Base-by-base conservation (phyloP, 1,140 invertebrate genomes). In the Stegodyphus dumicola region DNA sequence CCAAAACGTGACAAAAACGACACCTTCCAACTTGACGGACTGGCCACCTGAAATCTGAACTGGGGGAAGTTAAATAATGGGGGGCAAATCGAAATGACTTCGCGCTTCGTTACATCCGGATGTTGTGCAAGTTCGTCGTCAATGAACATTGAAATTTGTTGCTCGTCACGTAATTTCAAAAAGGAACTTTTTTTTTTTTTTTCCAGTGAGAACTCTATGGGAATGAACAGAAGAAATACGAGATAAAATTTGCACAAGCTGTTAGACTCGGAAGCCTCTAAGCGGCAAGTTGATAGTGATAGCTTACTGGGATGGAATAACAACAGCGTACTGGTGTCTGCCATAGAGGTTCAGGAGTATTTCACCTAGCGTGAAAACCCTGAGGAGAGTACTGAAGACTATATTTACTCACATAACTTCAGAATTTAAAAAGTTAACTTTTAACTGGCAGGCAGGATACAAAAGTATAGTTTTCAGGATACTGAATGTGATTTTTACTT, bases 81-180 rank as follows among this genome's bases (percentile, higher is more conserved):
- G 15, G 48, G 75, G n/a, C 17, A 56, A n/a, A 15, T 65, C 15
- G 49, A 65, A 75, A 66, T 77, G 15, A 18, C 5, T 64, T 77
- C 75, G 60, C 75, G 75, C 75, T n/a, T 77, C 60, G 75, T 33
- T 77, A 77, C 75, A 17, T 52, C 75, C 75, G 75, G 75, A 77
- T 77, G 75, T 77, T 77, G 75, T 77, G 75, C 75, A 77, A 77
- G 75, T 77, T 65, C 54, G 60, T 65, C 75, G 75, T 77, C 75
- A 77, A 77, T 77, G 75, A 77, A 65, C 75, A 77, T 49, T 77
- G 60, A 77, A 77, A 77, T 77, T 77, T 77, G 75, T 77, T 77
- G 56, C 75, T 51, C 17, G 75, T 77, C 75, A 77, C 75, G 75
- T 77, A 77, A 15, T 11, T 51, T 15, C 33, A 67, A 67, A 67